A percentile compares a stretch with the other conserved stretches of the same genome.
These are phyloP conservation scores for Trachelus stipa DNA, from an alignment of 2,888 invertebrate genomes.

Conservation along the genomic window DNA sequence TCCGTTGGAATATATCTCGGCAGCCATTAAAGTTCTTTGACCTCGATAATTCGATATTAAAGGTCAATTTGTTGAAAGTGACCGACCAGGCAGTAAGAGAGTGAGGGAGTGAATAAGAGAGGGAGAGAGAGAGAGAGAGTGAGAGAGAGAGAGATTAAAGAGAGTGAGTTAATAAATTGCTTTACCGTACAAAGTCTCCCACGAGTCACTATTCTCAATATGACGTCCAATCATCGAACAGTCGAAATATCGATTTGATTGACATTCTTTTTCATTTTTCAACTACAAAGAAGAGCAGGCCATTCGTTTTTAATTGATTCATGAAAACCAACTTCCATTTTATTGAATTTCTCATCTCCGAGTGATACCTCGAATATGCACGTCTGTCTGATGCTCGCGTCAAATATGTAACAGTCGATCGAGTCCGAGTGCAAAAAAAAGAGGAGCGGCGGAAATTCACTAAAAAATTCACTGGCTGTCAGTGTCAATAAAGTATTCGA, in stretches of 20 bases:
- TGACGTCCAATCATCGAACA: not conserved
- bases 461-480: not conserved
- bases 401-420: not conserved
- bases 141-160: not conserved
- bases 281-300: not conserved
- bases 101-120: conserved; percentile 2
- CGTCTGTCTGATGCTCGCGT: not conserved
- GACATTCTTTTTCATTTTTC: not conserved
- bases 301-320: not conserved
- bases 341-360: not conserved
- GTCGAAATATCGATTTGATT: not conserved
- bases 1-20: not conserved
- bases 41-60: not conserved
- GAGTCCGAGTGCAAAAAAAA: not conserved
- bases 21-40: not conserved
- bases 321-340: not conserved
- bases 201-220: not conserved
- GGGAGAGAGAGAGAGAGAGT: not conserved
- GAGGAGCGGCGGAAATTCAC: not conserved
- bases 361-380: not conserved
- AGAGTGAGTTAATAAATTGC: conserved; percentile 8
- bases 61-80: not conserved
- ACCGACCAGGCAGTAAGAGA: conserved; percentile 1
- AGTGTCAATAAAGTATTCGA: not conserved
- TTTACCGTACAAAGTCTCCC: not conserved